Conservation (phyloP, 2,888 invertebrate genomes). For the Campaea margaritaria region DNA sequence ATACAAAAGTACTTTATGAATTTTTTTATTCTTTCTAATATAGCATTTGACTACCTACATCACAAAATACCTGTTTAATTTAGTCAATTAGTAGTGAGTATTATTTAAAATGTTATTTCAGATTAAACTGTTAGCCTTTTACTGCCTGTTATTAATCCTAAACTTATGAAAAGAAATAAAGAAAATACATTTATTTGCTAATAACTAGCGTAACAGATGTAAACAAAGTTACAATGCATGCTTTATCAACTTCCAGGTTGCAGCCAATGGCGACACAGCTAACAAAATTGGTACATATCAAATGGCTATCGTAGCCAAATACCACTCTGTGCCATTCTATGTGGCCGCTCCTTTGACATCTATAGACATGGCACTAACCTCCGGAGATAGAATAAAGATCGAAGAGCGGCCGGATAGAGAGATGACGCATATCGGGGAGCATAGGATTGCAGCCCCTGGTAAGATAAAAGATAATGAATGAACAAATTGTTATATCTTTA, state of each 20-base stretch:
- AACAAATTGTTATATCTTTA: background rate
- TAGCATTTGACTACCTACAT: too few relatives aligned
- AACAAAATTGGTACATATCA: slow-evolving; percentile 99
- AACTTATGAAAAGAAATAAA: too few relatives aligned
- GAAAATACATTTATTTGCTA: too few relatives aligned
- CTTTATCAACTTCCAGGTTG: slow-evolving; percentile 84
- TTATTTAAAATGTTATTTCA: too few relatives aligned
- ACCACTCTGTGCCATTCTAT: slow-evolving; percentile 97
- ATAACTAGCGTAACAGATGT: too few relatives aligned
- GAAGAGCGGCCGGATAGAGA: slow-evolving; percentile 97
- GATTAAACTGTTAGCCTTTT: too few relatives aligned
- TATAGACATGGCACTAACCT: slow-evolving; percentile 91
- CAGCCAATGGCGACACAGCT: slow-evolving; percentile 98
- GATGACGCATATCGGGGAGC: slow-evolving; percentile 95
- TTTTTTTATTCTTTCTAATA: too few relatives aligned
- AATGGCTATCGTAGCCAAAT: slow-evolving; percentile 95
- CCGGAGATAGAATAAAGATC: slow-evolving; percentile 95
- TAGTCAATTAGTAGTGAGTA: too few relatives aligned
- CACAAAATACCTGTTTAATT: too few relatives aligned
- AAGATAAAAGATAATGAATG: slow-evolving; percentile 23
- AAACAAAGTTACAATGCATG: too few relatives aligned
- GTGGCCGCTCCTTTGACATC: slow-evolving; percentile 97
- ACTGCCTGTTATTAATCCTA: too few relatives aligned
- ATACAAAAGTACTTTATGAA: too few relatives aligned
- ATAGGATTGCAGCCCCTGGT: slow-evolving; percentile 95